Percentiles rank a stretch among this genome's conserved stretches.
Conservation (phyloP, 1,140 invertebrate species). For the Caerostris darwini region DNA sequence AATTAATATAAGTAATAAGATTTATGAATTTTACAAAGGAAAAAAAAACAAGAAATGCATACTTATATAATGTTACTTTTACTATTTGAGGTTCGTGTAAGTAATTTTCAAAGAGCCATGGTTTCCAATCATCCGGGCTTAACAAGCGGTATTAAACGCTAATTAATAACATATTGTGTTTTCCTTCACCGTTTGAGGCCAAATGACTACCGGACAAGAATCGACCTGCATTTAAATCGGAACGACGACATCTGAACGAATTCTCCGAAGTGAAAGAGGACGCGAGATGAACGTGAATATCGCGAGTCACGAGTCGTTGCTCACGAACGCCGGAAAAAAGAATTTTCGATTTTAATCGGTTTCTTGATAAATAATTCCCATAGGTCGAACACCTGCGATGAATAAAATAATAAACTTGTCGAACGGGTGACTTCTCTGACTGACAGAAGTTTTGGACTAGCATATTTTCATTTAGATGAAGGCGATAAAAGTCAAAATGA, state of each 20-base stretch:
- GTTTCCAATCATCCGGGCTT: too few species aligned
- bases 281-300: constrained; percentile 37
- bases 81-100: too few species aligned
- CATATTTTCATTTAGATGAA: constrained; percentile 25
- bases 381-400: constrained; percentile 48
- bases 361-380: constrained; percentile 65
- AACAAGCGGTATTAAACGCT: not conserved
- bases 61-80: too few species aligned
- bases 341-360: constrained; percentile 49
- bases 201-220: constrained; percentile 2
- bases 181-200: not conserved
- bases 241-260: not conserved
- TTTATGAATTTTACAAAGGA: too few species aligned
- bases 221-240: not conserved
- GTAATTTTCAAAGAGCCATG: too few species aligned
- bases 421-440: constrained; percentile 42
- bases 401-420: not conserved
- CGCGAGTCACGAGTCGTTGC: constrained; percentile 46
- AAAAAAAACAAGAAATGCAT: too few species aligned
- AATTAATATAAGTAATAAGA: too few species aligned
- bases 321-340: constrained; percentile 59
- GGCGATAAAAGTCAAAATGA: constrained; percentile 30
- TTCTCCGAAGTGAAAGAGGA: constrained; percentile 24
- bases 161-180: not conserved
- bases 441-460: not conserved